phyloP scores from a whole-genome alignment of 2,888 invertebrate genomes.

The Orthosia incerta region DNA sequence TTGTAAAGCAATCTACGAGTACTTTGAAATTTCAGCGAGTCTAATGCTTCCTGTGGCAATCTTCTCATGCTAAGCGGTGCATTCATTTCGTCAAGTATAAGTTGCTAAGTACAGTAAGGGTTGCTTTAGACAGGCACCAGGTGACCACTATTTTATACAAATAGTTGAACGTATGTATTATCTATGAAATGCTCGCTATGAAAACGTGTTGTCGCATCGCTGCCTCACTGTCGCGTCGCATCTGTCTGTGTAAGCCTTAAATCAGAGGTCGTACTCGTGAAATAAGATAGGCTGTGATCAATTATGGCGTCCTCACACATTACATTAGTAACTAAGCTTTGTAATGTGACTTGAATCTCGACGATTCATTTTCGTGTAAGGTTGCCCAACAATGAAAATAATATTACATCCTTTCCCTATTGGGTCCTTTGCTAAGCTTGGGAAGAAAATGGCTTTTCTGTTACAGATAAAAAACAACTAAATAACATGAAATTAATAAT shows the following conservation, averaged over 20 bases:
- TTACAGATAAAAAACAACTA: background rate
- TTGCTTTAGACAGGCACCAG: background rate
- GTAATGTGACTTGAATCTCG: constrained; percentile 45
- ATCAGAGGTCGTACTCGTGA: constrained; percentile 40
- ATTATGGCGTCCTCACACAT: constrained; percentile 35
- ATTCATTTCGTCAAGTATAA: background rate
- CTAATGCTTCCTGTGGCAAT: background rate
- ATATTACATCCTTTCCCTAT: background rate
- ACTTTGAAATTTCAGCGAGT: background rate
- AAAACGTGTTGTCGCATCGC: too few relatives aligned
- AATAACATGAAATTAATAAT: background rate
- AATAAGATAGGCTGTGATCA: constrained; percentile 41
- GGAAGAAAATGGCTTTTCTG: background rate
- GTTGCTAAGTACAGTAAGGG: background rate
- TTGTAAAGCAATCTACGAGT: background rate
- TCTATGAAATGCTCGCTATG: too few relatives aligned
- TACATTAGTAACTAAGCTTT: constrained; percentile 39
- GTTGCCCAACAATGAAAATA: background rate
- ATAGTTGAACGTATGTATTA: background rate
- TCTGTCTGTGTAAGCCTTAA: background rate
- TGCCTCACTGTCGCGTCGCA: background rate
- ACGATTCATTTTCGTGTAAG: background rate
- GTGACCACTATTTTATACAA: background rate
- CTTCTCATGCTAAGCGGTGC: background rate
- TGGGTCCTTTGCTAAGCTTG: background rate